phyloP scores from a whole-genome alignment of 2,797 vertebrate species.

The Coregonus sp. region DNA sequence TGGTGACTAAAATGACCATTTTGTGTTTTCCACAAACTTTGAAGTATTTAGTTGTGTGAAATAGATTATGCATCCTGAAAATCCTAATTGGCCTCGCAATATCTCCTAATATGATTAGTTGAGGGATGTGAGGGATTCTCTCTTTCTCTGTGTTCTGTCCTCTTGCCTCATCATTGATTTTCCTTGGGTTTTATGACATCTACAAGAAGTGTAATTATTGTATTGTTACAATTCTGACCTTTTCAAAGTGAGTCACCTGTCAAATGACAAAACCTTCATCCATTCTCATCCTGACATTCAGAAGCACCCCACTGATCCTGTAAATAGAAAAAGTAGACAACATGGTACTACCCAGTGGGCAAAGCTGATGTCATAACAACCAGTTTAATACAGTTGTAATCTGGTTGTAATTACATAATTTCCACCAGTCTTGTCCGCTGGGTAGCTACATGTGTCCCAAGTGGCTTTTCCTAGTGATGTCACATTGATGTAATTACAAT shows the following conservation, averaged over 20 bases:
- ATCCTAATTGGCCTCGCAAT: background rate
- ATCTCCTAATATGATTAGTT: slow-evolving; percentile 23
- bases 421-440: background rate
- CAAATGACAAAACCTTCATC: background rate
- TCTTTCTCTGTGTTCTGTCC: background rate
- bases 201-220: slow-evolving; percentile 7
- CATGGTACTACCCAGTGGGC: background rate
- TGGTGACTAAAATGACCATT: slow-evolving; percentile 20
- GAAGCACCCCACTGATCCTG: background rate
- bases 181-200: no score
- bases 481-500: background rate
- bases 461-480: background rate
- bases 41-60: slow-evolving; percentile 16
- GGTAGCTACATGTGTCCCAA: background rate
- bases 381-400: background rate
- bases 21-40: slow-evolving; percentile 26
- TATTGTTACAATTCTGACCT: no score
- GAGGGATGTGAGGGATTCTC: slow-evolving; percentile 6
- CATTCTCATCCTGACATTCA: background rate
- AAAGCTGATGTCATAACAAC: background rate
- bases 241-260: background rate
- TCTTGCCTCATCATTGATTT: background rate
- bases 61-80: slow-evolving; percentile 34
- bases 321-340: background rate
- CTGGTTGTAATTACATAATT: background rate